phyloP scores from a whole-genome alignment of 2,797 vertebrate genomes.

The Scyliorhinus canicula region DNA sequence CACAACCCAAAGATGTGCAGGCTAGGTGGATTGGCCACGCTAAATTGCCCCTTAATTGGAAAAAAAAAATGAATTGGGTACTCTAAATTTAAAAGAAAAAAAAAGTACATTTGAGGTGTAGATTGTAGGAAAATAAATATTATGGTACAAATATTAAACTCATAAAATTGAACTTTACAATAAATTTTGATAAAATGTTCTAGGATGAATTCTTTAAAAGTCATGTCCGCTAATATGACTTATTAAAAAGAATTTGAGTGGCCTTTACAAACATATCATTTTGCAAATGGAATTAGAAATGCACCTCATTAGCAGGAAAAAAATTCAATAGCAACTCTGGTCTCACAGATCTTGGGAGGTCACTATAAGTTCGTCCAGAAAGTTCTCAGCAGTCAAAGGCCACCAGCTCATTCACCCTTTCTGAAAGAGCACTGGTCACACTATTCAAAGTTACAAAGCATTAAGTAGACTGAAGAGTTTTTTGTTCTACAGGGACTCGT shows the following conservation, averaged over 20 bases:
- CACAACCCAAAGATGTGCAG: too few species aligned
- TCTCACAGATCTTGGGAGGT: conserved; percentile 45
- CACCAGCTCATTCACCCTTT: conserved; percentile 49
- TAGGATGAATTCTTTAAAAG: not conserved
- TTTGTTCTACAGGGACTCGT: conserved; percentile 50
- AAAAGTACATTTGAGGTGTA: not conserved
- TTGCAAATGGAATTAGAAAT: not conserved
- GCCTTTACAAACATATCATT: not conserved
- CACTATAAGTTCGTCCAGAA: conserved; percentile 47
- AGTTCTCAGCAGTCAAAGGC: conserved; percentile 49
- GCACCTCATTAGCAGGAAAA: conserved; percentile 40
- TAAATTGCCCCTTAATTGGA: too few species aligned
- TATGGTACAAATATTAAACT: not conserved
- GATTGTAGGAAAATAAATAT: not conserved
- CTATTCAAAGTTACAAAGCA: conserved; percentile 50
- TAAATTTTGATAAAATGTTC: not conserved
- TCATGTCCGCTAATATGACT: not conserved
- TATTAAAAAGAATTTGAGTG: not conserved
- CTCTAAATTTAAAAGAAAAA: too few species aligned
- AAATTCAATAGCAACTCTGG: conserved; percentile 43
- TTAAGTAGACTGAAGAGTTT: conserved; percentile 50
- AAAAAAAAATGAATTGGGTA: too few species aligned
- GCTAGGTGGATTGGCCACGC: too few species aligned
- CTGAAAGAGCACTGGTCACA: conserved; percentile 49
- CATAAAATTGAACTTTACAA: not conserved